Evolutionary conservation across 2,113 vertebrate species (phyloP), one percentile per base, ranked within the genome.

Genomic region (Prolemur simus): DNA sequence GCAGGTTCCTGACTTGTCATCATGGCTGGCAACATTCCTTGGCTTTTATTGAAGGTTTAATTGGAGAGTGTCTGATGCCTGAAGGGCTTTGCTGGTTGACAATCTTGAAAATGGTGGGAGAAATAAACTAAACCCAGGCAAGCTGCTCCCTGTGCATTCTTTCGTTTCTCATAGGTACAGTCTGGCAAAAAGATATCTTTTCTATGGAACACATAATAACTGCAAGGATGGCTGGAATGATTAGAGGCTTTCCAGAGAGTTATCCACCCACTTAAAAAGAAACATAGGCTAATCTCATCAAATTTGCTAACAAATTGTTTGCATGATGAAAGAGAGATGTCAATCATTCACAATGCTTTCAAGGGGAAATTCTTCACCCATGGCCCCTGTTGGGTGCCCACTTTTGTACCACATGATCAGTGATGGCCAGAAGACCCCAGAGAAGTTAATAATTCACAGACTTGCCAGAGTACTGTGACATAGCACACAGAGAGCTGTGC

Each of bases 1-100:
- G 86, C 98, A 89, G 87, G 96, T 97, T 98, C 68, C 95, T 86
- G 74, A 87, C 37, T n/a, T 96, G 83, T 97, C 97, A 94, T 96
- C 73, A 14, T 13, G 58, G 71, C 73, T 95, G 94, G 81, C 90
- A 96, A 73, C 80, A 68, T 69, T 45, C 60, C 66, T 34, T 80
- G 87, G 95, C 87, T 97, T 98, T 97, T 97, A 98, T 52, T 78
- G 89, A 80, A 86, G 87, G 49, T 52, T 77, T 97, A 97, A 96
- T 94, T 97, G 96, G 94, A 89, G 94, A 95, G 87, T 94, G 87
- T 94, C 60, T 85, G 93, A 77, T 83, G 77, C 95, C 93, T 17
- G 13, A 73, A 95, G 77, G 76, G 69, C 71, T 94, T 91, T 92
- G 37, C 81, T 74, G 32, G 77, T 85, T 95, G 93, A 82, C 84